Conservation (phyloP, 2,797 vertebrate species). For the Falco concolor region DNA sequence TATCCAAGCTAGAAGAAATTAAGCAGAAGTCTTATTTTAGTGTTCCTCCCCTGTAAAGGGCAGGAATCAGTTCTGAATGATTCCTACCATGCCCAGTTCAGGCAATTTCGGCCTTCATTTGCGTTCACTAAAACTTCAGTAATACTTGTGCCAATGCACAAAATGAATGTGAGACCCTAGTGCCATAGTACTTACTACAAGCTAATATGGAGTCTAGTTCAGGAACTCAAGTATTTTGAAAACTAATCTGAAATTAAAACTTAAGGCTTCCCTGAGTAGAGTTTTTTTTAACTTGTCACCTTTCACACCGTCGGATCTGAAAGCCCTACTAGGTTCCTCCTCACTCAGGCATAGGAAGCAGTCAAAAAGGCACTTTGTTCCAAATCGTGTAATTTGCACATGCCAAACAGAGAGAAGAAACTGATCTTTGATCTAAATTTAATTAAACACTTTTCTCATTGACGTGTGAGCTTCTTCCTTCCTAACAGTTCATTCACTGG, state of each 20-base stretch:
- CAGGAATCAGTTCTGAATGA: neutral
- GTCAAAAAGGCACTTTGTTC: neutral
- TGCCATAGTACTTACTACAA: neutral
- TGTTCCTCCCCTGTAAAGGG: neutral
- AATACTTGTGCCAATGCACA: neutral
- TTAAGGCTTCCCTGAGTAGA: neutral
- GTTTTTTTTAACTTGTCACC: neutral
- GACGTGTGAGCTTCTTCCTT: neutral
- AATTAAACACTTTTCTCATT: conserved; percentile 24
- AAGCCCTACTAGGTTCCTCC: neutral
- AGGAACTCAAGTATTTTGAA: neutral
- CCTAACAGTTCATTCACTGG: neutral
- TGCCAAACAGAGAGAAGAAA: neutral
- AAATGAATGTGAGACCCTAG: neutral
- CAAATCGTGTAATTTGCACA: neutral
- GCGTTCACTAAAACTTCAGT: neutral
- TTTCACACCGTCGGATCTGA: neutral
- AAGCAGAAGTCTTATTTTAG: neutral
- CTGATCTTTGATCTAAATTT: conserved; percentile 30
- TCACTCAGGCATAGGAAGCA: neutral
- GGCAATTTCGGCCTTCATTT: neutral
- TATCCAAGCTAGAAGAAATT: neutral
- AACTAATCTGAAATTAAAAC: neutral
- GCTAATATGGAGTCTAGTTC: neutral
- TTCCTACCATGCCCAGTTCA: neutral